Conservation (phyloP, 2,797 vertebrate genomes). For the Gambelia wislizenii region DNA sequence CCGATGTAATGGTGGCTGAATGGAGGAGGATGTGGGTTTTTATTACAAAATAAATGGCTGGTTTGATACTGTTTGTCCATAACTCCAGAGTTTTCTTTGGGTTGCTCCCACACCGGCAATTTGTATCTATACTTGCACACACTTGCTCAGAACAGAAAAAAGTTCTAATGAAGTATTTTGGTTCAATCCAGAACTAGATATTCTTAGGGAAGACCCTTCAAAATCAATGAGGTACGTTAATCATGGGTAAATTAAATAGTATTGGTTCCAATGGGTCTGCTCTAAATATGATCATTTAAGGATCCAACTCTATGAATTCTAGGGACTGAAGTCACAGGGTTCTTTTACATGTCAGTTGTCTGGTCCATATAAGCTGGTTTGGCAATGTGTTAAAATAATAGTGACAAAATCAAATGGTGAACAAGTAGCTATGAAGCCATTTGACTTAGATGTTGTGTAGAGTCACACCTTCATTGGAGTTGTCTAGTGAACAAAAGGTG, state of each 20-base stretch:
- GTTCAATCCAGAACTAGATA: background rate
- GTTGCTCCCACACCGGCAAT: constrained; percentile 7
- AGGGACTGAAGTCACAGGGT: background rate
- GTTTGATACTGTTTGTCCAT: constrained; percentile 71
- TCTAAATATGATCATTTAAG: no score
- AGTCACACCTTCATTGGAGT: background rate
- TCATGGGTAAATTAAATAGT: background rate
- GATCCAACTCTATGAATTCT: background rate
- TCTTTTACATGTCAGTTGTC: background rate
- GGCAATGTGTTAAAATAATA: background rate
- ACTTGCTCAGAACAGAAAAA: background rate
- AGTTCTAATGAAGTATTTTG: background rate
- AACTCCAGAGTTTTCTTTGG: constrained; percentile 60
- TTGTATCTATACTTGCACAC: background rate
- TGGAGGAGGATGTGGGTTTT: constrained; percentile 60
- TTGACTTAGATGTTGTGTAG: background rate
- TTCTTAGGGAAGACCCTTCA: background rate
- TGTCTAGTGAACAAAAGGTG: background rate
- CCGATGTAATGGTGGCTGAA: constrained; percentile 63
- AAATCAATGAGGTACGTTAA: background rate
- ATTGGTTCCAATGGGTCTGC: no score
- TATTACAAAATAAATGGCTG: constrained; percentile 75
- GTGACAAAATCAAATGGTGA: background rate
- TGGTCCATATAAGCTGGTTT: background rate
- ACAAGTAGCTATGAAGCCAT: background rate